Evolutionary conservation across 2,113 vertebrate genomes (phyloP), one percentile per base, ranked within the genome.

Genomic region (Megaleporinus macrocephalus): DNA sequence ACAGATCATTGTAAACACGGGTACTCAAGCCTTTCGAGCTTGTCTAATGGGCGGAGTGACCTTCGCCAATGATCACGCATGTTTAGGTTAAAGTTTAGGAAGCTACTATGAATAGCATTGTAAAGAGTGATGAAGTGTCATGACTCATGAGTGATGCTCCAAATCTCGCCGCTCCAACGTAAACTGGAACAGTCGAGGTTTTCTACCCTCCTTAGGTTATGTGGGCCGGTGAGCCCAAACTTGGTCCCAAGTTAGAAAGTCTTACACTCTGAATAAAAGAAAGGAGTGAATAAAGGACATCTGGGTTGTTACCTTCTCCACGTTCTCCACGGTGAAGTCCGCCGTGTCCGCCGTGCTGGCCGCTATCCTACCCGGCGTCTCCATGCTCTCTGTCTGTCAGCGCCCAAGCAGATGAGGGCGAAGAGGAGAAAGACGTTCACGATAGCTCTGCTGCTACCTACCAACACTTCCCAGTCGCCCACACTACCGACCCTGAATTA

Each of bases 241-340:
- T 36, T 36, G 36, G 7, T 49, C 47, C 14, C 13, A 55, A 55
- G 4, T 4, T 5, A 2, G 15, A 1, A 10, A 16, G 4, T 5
- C 16, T 18, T 3, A 71, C 22, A 59, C 51, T 24, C 41, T 7
- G 53, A 51, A 6, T 29, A 26, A 26, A 10, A 49, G 12, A 44
- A 11, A n/a, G 11, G 5, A 41, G 65, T 5, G 13, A 55, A 1
- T 2, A 0, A 30, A 1, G 9, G 65, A 10, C 18, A 22, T 20
- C 7, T 16, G 41, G 18, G 26, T 22, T n/a, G 11, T 89, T 89
- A 98, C 97, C 96, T 98, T 97, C 89, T 98, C 97, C 86, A 98
- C 97, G 91, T 98, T 98, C 81, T 98, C 97, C 94, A 98, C 96
- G 2, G 96, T 97, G 92, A 98, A 97, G 92, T 98, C 97, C 92